These are phyloP conservation scores for Caenorhabditis uteleia DNA, from an alignment of 2,888 invertebrate genomes.

Conservation along the genomic window DNA sequence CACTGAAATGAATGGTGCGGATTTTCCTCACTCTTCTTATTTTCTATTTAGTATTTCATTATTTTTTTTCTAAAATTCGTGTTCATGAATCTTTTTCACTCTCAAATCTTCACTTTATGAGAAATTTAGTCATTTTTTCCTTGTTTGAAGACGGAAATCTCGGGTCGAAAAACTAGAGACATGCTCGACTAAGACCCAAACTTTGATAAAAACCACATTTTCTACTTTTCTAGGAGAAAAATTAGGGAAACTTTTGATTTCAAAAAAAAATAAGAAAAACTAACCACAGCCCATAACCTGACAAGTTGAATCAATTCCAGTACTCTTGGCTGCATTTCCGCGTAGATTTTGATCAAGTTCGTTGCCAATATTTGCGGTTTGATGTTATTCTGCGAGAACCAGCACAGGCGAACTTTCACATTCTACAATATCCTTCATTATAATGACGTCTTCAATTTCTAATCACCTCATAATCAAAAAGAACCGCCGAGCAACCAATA, in stretches of 20 bases:
- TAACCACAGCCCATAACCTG: conserved; percentile 72
- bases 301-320: conserved; percentile 65
- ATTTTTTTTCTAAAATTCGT: background rate
- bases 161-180: no score
- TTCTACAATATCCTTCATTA: background rate
- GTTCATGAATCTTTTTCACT: background rate
- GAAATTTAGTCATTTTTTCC: no score
- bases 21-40: no score
- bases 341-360: conserved; percentile 23
- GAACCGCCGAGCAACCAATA: conserved; percentile 10
- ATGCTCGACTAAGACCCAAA: no score
- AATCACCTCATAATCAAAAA: conserved; percentile 7
- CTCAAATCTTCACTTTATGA: no score
- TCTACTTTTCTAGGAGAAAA: no score
- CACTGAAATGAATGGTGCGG: background rate
- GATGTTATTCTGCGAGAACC: conserved; percentile 3
- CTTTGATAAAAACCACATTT: background rate
- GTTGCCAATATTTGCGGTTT: conserved; percentile 7
- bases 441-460: background rate
- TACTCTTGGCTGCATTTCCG: conserved; percentile 38
- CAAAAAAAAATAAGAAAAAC: conserved; percentile 11
- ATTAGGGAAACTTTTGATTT: background rate
- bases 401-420: conserved; percentile 13
- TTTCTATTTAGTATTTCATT: background rate
- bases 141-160: no score